A percentile compares a stretch with the other conserved stretches of the same genome.
These are phyloP conservation scores for Tetrapedia diversipes DNA, from an alignment of 2,888 invertebrate species.

Conservation along the genomic window DNA sequence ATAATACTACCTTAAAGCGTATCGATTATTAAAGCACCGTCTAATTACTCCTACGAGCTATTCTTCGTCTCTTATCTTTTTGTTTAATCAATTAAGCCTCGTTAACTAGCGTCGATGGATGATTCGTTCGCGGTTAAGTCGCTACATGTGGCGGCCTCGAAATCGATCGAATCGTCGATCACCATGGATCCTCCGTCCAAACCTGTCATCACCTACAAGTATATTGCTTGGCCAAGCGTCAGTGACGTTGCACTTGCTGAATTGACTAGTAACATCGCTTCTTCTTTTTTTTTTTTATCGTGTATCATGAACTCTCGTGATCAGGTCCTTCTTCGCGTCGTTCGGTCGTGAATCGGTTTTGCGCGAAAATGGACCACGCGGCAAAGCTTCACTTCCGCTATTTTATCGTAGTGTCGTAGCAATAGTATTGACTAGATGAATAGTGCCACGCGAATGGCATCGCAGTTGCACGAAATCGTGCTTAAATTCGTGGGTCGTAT, in stretches of 20 bases:
- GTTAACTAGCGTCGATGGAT: conserved; percentile 25
- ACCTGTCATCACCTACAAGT: conserved; percentile 45
- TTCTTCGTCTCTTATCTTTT: neutral
- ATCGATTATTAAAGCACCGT: conserved; percentile 76
- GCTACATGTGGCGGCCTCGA: conserved; percentile 51
- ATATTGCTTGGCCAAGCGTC: conserved; percentile 75
- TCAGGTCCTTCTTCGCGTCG: conserved; percentile 10
- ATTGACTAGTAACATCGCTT: conserved; percentile 77
- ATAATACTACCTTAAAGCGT: conserved; percentile 72
- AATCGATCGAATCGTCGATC: conserved; percentile 64
- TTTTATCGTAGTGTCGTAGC: conserved; percentile 36
- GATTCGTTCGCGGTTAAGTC: conserved; percentile 14
- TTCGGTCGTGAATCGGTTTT: neutral
- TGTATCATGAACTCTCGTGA: too few species aligned
- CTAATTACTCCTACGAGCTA: conserved; percentile 71
- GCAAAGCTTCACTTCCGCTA: conserved; percentile 66
- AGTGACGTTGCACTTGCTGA: conserved; percentile 73
- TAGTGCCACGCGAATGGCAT: conserved; percentile 46
- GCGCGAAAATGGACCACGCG: conserved; percentile 31
- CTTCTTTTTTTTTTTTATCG: conserved; percentile 33
- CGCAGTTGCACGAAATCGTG: conserved; percentile 43
- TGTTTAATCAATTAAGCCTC: conserved; percentile 67
- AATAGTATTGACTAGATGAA: conserved; percentile 63
- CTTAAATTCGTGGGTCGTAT: conserved; percentile 61
- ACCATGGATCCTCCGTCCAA: conserved; percentile 51